Base-by-base conservation (phyloP, 2,797 vertebrate genomes). In the Periophthalmus magnuspinnatus region DNA sequence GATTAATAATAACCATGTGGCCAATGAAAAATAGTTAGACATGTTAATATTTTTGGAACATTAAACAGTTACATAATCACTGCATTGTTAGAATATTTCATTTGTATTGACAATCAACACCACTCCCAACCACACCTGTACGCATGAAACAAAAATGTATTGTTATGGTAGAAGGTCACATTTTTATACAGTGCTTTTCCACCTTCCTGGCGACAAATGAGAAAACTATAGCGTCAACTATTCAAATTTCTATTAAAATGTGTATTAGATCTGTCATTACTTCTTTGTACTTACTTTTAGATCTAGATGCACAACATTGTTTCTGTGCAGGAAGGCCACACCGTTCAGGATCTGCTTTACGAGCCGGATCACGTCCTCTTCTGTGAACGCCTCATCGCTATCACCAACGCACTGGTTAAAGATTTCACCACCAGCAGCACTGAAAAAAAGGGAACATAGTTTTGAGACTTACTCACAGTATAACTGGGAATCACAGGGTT, bases 381-480 rank as follows among this genome's bases (percentile, higher is more conserved):
- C 95, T 0, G 92, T 94, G 87, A 95, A 95, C 65, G 94, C 94
- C 34, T 95, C 94, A 5, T 95, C 94, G 3, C 90, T 90, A 36
- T 95, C 95, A 0, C 91, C 94, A 1, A 95, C 93, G 9, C 94
- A 95, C 50, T 95, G 94, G 79, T 95, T 71, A 72, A 95, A 95
- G 84, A 95, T 95, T 85, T 95, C 95, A 0, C 95, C 95, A 22
- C 95, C 95, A 0, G 92, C 94, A 6, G 95, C 95, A 36, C 95
- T 95, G 79, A 79, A 75, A 54, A 14, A 74, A 68, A 88, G 41
- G 14, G 13, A 45, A 45, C 13, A 45, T 5, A 1, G 41, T 45
- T 45, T 41, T 41, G 3, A 41, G 38, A 6, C 10, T 41, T 28
- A 28, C 28, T 28, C 28, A 28, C 3, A 28, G 28, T 28, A 28